Conservation (phyloP, 2,888 invertebrate genomes). For the Eurois occulta region DNA sequence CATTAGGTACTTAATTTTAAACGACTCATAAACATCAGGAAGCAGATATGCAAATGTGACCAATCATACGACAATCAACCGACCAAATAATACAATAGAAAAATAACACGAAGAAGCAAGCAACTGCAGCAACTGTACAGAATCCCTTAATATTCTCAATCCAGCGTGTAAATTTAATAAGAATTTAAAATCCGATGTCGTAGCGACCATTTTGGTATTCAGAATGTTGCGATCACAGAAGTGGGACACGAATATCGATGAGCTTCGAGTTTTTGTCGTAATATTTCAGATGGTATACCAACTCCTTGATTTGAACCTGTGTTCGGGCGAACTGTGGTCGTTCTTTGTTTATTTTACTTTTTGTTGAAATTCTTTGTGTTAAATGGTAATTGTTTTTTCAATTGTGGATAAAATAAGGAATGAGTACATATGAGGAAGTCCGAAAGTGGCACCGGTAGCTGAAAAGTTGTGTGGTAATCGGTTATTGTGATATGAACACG, state of each 20-base stretch:
- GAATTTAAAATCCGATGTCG: constrained; percentile 66
- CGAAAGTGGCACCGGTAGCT: too few relatives aligned
- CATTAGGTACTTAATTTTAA: background rate
- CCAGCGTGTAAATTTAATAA: constrained; percentile 64
- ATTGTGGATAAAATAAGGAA: too few relatives aligned
- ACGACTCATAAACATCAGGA: background rate
- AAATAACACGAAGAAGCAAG: background rate
- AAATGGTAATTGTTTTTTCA: background rate
- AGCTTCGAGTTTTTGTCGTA: constrained; percentile 52
- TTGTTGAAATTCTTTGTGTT: background rate
- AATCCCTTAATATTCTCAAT: constrained; percentile 27
- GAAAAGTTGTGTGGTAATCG: too few relatives aligned
- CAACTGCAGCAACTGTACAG: background rate
- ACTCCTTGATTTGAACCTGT: constrained; percentile 41
- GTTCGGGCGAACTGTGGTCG: background rate
- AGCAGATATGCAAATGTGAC: background rate
- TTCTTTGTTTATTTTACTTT: background rate
- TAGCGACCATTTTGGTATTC: constrained; percentile 64
- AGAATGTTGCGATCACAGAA: constrained; percentile 58
- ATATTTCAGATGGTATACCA: constrained; percentile 33
- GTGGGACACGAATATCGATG: constrained; percentile 66
- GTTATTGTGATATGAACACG: too few relatives aligned
- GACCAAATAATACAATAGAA: background rate
- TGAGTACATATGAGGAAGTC: too few relatives aligned
- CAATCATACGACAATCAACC: background rate